These are phyloP conservation scores for sheep (Ovis aries) DNA, from an alignment of 2,113 vertebrate genomes.

Conservation along the genomic window DNA sequence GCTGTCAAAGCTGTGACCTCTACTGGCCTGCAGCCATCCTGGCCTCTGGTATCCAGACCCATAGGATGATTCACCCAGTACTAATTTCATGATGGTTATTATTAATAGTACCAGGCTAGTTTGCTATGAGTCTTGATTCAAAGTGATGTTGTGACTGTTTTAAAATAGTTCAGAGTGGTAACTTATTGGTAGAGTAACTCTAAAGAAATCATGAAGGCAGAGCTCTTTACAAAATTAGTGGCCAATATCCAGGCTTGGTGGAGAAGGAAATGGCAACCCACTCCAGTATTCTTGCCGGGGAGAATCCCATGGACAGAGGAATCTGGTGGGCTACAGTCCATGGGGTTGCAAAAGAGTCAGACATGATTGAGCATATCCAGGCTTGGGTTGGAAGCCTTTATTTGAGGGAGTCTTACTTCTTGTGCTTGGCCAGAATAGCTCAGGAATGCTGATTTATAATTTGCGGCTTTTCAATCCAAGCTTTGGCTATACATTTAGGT, in stretches of 20 bases:
- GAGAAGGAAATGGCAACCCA: not conserved
- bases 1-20: not conserved
- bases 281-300: not conserved
- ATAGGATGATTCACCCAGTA: not conserved
- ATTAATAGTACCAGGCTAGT: not conserved
- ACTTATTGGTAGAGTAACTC: not conserved
- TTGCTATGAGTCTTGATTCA: not conserved
- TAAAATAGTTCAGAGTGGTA: not conserved
- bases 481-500: conserved; percentile 59
- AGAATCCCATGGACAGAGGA: not conserved
- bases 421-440: not conserved
- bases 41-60: not conserved
- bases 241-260: not conserved
- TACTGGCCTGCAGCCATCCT: not conserved
- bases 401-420: not conserved
- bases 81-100: not conserved
- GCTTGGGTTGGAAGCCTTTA: not conserved
- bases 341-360: not conserved
- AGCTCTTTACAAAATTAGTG: not conserved
- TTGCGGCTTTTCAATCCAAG: conserved; percentile 25
- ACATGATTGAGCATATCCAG: not conserved
- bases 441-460: conserved; percentile 22
- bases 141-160: not conserved
- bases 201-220: not conserved
- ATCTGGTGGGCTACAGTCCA: not conserved